Conservation (phyloP, 1,140 invertebrate species). For the Aphidius ervi region DNA sequence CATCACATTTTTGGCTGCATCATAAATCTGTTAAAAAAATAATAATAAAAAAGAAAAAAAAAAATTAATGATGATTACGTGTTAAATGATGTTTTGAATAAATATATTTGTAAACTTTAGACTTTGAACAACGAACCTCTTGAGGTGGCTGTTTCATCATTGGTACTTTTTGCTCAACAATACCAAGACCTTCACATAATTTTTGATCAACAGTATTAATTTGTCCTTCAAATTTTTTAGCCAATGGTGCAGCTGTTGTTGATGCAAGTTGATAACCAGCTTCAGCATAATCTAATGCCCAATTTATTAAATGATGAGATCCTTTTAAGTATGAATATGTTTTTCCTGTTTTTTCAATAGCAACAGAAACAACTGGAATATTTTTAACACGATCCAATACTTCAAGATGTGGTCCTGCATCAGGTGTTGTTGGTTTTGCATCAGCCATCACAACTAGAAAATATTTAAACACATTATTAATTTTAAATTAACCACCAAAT, state of each 20-base stretch:
- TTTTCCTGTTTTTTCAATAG: conserved; percentile 57
- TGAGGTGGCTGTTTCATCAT: conserved; percentile 52
- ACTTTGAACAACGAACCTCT: conserved; percentile 36
- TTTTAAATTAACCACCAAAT: no score
- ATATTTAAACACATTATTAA: no score
- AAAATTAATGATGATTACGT: no score
- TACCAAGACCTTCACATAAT: conserved; percentile 52
- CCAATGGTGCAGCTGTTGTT: conserved; percentile 43
- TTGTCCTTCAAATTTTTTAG: conserved; percentile 51
- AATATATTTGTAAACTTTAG: background rate
- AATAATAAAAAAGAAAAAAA: background rate
- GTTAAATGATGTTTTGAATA: no score
- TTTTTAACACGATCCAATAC: conserved; percentile 59
- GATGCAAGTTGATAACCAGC: conserved; percentile 46
- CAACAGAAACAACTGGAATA: conserved; percentile 58
- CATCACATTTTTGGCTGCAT: conserved; percentile 65
- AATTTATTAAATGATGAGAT: conserved; percentile 49
- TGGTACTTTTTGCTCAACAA: conserved; percentile 54
- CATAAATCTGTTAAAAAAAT: conserved; percentile 57
- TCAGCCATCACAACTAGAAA: conserved; percentile 29
- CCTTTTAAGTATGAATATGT: conserved; percentile 61
- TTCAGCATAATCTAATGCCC: conserved; percentile 52
- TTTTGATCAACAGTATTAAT: conserved; percentile 52
- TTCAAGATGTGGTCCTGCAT: conserved; percentile 51
- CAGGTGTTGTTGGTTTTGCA: conserved; percentile 15